Base-by-base conservation (phyloP, 2,888 invertebrate genomes). In the Anodontia alba region DNA sequence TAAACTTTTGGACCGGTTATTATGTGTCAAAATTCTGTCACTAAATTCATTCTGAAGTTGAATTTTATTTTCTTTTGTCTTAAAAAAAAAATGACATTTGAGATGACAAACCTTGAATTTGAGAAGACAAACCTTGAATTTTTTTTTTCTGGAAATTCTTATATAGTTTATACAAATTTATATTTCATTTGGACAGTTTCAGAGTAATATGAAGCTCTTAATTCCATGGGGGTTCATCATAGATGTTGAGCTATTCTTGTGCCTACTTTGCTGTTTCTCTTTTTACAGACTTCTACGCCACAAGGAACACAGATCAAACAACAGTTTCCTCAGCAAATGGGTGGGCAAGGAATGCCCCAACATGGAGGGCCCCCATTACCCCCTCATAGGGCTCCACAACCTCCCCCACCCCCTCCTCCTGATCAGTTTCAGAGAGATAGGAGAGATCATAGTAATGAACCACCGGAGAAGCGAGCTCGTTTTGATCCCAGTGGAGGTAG, bases 401-500 rank as follows among this genome's bases (percentile, higher is more conserved):
- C 86, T 74, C 88, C 88, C 81, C 88, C 86, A 57, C 88, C 88
- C 78, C 88, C 88, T 68, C 86, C 88, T 57, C 80, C 81, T 46
- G 83, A 84, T 67, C 73, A 77, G 49, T 84, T 66, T 73, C 81
- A 66, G 78, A 66, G 49, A 71, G 78, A 76, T 51, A 71, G 76
- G 42, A 77, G 78, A 31, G 81, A 80, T 66, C 72, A 82, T 67
- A 80, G 67, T 36, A 73, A 80, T 62, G 91, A 90, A 73, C 90
- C 91, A 23, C 73, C 89, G 66, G 86, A 87, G 68, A 92, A 92
- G 78, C 81, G 91, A 67, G 80, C 73, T 8, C 83, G 90, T 69
- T 88, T 84, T 78, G 90, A 91, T 69, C 82, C 87, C 26, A 66
- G 46, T 31, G 77, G 83, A 36, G 86, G 86, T 38, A 92, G 92